Conservation (phyloP, 2,113 vertebrate genomes). For the Sialia sialis region DNA sequence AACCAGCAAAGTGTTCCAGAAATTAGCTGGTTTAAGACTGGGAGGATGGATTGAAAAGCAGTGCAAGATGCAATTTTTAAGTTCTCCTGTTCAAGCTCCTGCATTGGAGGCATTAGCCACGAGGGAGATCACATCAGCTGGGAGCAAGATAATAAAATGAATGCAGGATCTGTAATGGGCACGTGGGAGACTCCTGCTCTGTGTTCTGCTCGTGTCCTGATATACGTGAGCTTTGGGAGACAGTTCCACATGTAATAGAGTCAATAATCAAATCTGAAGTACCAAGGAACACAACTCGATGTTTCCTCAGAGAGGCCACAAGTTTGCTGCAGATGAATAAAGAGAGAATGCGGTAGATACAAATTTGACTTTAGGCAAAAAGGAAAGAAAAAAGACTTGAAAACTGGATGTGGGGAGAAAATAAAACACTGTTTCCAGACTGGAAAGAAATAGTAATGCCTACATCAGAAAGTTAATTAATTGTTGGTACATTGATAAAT, state of each 20-base stretch:
- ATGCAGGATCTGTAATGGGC: neutral
- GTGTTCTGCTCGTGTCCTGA: slow-evolving; percentile 35
- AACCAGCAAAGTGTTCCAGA: neutral
- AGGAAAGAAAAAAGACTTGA: neutral
- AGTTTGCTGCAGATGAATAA: slow-evolving; percentile 39
- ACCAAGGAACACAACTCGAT: slow-evolving; percentile 40
- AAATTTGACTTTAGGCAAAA: slow-evolving; percentile 55
- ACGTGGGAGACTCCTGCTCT: neutral
- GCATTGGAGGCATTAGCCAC: neutral
- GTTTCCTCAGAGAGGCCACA: slow-evolving; percentile 37
- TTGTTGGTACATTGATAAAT: slow-evolving; percentile 58
- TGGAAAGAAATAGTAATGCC: neutral
- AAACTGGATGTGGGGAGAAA: neutral
- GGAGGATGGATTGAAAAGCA: neutral
- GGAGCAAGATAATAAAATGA: slow-evolving; percentile 10
- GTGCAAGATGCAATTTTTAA: neutral
- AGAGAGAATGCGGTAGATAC: neutral
- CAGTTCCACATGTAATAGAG: neutral
- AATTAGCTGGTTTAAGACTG: neutral
- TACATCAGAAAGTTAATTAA: slow-evolving; percentile 47
- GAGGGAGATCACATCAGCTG: slow-evolving; percentile 1
- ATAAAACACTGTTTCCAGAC: neutral
- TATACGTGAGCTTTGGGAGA: slow-evolving; percentile 30
- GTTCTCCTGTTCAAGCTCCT: neutral
- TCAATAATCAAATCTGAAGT: slow-evolving; percentile 57